Evolutionary conservation across 1,140 invertebrate genomes (phyloP), one percentile per base, ranked within the genome.

Genomic region (Zaprionus inermis): DNA sequence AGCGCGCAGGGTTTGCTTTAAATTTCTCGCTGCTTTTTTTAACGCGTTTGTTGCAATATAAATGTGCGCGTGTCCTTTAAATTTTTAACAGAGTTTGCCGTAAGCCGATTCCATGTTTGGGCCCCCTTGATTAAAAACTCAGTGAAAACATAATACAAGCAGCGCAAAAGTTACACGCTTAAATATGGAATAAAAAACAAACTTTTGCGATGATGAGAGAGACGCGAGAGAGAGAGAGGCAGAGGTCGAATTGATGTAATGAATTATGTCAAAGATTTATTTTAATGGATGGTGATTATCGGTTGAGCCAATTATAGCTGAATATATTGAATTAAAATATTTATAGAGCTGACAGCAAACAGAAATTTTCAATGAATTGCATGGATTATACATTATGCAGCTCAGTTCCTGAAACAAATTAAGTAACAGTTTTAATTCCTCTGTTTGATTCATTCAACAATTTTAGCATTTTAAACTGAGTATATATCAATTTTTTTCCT

Each of bases 11-110:
- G 34, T 69, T 73, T 77, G 22, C 52, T 54, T 59, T 3, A 56
- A 54, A 10, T 18, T 28, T 80, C 67, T 71, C 59, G 0, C 51
- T 64, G 9, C 9, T 14, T 76, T 78, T 68, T 72, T n/a, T 16
- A 41, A 49, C 55, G 3, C 20, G 38, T 63, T 61, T 2, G 67
- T 74, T 85, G 66, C 63, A 81, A 74, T 77, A 74, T 49, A 77
- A 84, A 74, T 79, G 79, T 65, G 72, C 49, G 54, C 69, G 77
- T 44, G 38, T n/a, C 73, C 61, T 81, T 86, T 85, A 75, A 86
- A 86, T 85, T 72, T 76, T 85, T 86, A 86, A 86, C 82, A 24
- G 54, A 76, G 66, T 82, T 86, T 79, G 78, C 41, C 58, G 68
- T 81, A 67, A 80, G 71, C 81, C 66, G 63, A 85, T 84, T 84